A percentile compares a stretch with the other conserved stretches of the same genome.
Evolutionary conservation across 1,140 invertebrate genomes (phyloP).

Genomic region (Sycophila sp.): DNA sequence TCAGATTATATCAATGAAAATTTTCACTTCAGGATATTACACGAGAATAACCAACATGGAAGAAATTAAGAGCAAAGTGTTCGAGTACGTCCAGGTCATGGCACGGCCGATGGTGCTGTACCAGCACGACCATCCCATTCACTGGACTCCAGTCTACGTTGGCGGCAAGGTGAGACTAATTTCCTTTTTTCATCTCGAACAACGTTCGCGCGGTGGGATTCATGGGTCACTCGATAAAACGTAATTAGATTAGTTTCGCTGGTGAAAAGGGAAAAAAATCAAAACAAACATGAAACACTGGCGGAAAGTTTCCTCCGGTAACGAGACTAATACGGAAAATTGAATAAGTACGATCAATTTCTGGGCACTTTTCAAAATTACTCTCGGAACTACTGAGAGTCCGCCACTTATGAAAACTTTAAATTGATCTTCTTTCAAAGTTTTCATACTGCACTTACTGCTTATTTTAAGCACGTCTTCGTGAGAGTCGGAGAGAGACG

Average conservation of each 20-base stretch:
- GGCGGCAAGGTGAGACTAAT: conserved; percentile 79
- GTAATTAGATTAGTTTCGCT: too few species aligned
- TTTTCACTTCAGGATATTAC: conserved; percentile 86
- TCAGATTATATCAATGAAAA: too few species aligned
- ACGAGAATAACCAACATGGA: conserved; percentile 84
- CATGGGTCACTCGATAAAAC: too few species aligned
- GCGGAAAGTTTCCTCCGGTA: neutral
- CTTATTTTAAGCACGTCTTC: conserved; percentile 25
- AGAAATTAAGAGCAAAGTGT: conserved; percentile 87
- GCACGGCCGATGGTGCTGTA: conserved; percentile 91
- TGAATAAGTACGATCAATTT: conserved; percentile 30
- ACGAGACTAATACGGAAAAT: conserved; percentile 28
- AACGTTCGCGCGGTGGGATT: too few species aligned
- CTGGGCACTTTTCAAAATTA: conserved; percentile 20
- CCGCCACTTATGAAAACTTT: conserved; percentile 26
- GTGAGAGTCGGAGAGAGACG: too few species aligned
- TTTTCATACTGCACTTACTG: conserved; percentile 8
- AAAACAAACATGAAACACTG: neutral
- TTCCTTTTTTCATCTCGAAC: too few species aligned
- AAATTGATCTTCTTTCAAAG: conserved; percentile 35
- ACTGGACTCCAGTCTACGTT: conserved; percentile 91
- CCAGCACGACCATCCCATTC: conserved; percentile 86
- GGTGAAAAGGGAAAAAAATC: too few species aligned
- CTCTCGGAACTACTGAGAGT: conserved; percentile 14
- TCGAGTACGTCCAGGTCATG: conserved; percentile 91